Conservation (phyloP, 2,888 invertebrate species). For the Sericinus montela region DNA sequence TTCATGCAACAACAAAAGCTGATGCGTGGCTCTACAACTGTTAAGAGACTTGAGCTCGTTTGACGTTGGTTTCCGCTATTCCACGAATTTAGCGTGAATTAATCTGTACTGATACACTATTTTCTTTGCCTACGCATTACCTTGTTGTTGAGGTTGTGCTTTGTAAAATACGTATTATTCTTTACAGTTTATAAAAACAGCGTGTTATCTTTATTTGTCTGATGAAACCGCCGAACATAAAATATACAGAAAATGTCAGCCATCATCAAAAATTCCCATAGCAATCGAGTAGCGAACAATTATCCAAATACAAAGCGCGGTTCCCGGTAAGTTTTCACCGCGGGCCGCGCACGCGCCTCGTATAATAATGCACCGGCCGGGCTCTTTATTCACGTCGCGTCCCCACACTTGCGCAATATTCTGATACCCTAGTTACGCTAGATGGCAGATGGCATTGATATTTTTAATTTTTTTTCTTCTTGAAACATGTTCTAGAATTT, state of each 20-base stretch:
- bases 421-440: constrained; percentile 29
- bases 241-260: neutral
- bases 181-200: no score
- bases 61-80: no score
- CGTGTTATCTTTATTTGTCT: no score
- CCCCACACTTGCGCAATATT: constrained; percentile 35
- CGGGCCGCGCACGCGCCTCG: constrained; percentile 19
- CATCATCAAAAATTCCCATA: constrained; percentile 15
- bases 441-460: constrained; percentile 15
- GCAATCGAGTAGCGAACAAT: constrained; percentile 15
- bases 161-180: no score
- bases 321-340: constrained; percentile 24
- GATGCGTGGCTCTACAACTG: no score
- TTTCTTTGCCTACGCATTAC: no score
- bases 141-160: no score
- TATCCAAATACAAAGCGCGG: constrained; percentile 17
- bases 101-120: no score
- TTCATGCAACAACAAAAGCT: no score
- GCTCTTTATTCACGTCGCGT: constrained; percentile 29
- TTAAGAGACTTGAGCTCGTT: no score
- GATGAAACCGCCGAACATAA: neutral
- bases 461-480: constrained; percentile 7
- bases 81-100: no score
- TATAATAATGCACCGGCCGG: constrained; percentile 21
- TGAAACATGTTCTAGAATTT: neutral